Evolutionary conservation across 2,113 vertebrate species (phyloP), one percentile per base, ranked within the genome.

Genomic region (Capreolus pygargus): DNA sequence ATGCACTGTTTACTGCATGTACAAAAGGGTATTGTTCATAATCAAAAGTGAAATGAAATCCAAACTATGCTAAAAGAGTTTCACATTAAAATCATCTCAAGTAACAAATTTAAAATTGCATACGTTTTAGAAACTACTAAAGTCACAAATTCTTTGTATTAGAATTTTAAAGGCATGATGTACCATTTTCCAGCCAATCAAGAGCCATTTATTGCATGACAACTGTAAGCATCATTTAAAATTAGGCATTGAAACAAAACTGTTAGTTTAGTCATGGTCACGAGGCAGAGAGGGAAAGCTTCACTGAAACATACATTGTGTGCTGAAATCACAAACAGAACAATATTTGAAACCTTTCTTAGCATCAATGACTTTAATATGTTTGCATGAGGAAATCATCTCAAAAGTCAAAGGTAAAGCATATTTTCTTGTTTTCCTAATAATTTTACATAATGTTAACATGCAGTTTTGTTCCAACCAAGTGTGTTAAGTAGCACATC

Each of bases 401-500:
- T 67, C 12, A 70, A 11, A 86, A 55, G 55, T 92, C 21, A 96
- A 91, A 94, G 27, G 6, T 25, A 93, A 95, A 15, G 55, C 55
- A 1, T 39, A 85, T 90, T 95, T 97, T 83, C 6, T 57, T 95
- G 16, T 87, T 86, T 36, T 88, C 15, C 16, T 52, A 93, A 88
- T 95, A 92, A 61, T 82, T 96, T 92, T 91, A 70, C 27, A 47
- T 43, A 43, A 7, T 76, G 95, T 97, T 95, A 30, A 58, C 95
- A 79, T 60, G 1, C 21, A 61, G 3, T n/a, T n/a, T n/a, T 55
- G 2, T 89, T 96, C 28, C 45, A 94, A 79, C 70, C 86, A 96
- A 89, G 94, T 58, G 21, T 54, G 82, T 52, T 87, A 95, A 81
- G 39, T 94, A 76, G 8, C 43, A 94, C 12, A 45, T 92, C 74